phyloP scores from a whole-genome alignment of 1,140 invertebrate genomes.

The Goniozus legneri region DNA sequence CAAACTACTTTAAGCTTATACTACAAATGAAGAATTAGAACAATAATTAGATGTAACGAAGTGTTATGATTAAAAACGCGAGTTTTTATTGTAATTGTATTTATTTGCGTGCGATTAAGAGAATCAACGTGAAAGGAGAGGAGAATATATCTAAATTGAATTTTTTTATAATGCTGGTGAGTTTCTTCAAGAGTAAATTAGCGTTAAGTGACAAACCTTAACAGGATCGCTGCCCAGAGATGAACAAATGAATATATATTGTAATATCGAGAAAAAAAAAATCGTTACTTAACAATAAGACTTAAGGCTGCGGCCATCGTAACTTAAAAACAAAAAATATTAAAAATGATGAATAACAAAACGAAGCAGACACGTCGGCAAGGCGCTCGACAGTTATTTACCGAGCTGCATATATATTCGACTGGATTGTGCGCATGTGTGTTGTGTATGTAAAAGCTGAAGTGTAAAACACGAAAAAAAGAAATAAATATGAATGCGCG shows the following conservation, averaged over 20 bases:
- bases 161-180: not conserved
- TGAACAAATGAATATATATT: no score
- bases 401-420: no score
- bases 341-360: not conserved
- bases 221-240: no score
- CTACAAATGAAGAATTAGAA: no score
- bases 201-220: not conserved
- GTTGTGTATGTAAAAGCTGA: no score
- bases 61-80: no score
- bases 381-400: no score
- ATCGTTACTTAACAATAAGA: conserved; percentile 18
- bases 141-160: not conserved
- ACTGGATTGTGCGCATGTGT: no score
- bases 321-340: conserved; percentile 22
- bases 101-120: not conserved
- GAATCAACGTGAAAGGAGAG: not conserved
- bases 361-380: not conserved
- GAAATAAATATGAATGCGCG: not conserved
- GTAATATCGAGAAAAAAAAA: not conserved
- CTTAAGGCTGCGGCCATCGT: conserved; percentile 18
- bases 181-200: not conserved
- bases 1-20: no score
- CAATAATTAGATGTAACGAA: no score
- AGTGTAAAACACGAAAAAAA: not conserved
- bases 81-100: no score